phyloP scores from a whole-genome alignment of 2,113 vertebrate species.

The Cinclus mexicanus region DNA sequence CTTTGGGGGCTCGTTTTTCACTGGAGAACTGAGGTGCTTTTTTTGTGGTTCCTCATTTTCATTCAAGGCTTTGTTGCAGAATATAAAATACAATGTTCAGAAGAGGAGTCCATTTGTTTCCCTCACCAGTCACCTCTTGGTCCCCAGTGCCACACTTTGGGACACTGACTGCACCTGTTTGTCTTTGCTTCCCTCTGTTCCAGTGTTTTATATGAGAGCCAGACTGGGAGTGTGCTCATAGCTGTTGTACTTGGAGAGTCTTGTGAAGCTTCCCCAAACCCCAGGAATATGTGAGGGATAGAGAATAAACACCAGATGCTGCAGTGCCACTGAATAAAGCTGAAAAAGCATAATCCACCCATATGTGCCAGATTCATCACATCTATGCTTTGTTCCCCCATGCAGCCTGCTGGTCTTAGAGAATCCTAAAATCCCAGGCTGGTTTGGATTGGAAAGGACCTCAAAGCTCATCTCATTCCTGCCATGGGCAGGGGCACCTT shows the following conservation, averaged over 20 bases:
- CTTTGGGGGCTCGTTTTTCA: neutral
- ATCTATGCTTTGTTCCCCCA: neutral
- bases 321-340: neutral
- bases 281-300: neutral
- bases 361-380: neutral
- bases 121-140: neutral
- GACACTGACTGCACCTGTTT: neutral
- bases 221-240: accelerated
- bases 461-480: neutral
- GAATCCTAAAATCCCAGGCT: neutral
- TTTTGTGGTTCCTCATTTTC: neutral
- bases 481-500: neutral
- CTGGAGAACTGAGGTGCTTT: neutral
- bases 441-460: neutral
- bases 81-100: neutral
- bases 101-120: neutral
- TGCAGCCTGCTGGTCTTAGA: neutral
- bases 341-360: neutral
- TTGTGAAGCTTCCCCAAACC: neutral
- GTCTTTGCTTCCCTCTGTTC: neutral
- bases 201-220: neutral
- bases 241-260: neutral
- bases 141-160: accelerated
- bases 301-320: slow-evolving; percentile 16
- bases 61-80: neutral